Percentiles rank a stretch among this genome's conserved stretches.
phyloP scores from a whole-genome alignment of 2,888 invertebrate genomes.

The Temnothorax unifasciatus region DNA sequence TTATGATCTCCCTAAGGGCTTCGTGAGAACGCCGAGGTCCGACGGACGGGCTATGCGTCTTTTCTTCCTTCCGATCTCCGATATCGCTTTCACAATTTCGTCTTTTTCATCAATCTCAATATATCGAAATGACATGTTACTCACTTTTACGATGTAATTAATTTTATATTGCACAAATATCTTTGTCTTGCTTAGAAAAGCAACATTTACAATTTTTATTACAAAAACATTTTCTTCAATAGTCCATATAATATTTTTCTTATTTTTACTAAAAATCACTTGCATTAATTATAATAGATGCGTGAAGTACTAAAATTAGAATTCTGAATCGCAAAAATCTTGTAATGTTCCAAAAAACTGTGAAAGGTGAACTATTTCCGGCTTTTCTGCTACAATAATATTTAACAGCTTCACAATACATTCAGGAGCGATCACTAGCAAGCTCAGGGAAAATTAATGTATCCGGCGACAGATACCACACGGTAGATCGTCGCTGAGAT shows the following conservation, averaged over 20 bases:
- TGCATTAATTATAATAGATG: not conserved
- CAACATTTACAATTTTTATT: too few relatives aligned
- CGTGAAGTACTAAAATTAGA: not conserved
- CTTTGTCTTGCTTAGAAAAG: not conserved
- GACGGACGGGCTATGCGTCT: constrained; percentile 49
- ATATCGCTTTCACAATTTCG: constrained; percentile 26
- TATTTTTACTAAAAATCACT: not conserved
- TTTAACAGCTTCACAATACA: not conserved
- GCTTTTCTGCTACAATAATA: not conserved
- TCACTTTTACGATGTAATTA: not conserved
- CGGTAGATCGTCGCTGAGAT: constrained; percentile 76
- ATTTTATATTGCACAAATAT: constrained; percentile 8
- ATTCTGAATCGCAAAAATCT: not conserved
- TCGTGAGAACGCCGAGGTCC: constrained; percentile 72
- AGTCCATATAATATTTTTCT: not conserved
- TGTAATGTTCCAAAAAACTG: not conserved
- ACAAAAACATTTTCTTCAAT: not conserved
- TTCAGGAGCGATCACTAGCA: not conserved
- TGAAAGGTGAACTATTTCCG: not conserved
- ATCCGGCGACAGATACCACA: constrained; percentile 68
- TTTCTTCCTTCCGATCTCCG: constrained; percentile 21
- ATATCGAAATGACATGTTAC: not conserved
- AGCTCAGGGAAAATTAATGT: constrained; percentile 67
- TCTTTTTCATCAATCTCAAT: constrained; percentile 31
- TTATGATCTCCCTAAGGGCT: constrained; percentile 80